These are phyloP conservation scores for Laspeyria flexula DNA, from an alignment of 2,888 invertebrate genomes.

Conservation along the genomic window DNA sequence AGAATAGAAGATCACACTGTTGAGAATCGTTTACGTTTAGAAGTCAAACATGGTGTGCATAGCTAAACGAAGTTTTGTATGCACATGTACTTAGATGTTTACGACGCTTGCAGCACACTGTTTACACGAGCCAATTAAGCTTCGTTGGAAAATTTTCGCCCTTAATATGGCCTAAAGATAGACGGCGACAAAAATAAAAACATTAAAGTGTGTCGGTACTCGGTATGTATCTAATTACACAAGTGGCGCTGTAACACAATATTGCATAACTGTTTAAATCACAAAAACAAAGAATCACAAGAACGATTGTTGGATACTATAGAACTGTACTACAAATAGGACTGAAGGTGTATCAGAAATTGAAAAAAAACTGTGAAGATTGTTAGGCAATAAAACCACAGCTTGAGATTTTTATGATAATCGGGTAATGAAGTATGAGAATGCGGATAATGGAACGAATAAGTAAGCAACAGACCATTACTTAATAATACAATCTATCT, in stretches of 20 bases:
- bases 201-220: slow-evolving; percentile 44
- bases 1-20: slow-evolving; percentile 6
- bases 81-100: slow-evolving; percentile 21
- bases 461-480: slow-evolving; percentile 20
- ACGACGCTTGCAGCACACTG: slow-evolving; percentile 33
- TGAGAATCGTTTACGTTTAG: no score
- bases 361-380: not conserved
- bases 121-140: slow-evolving; percentile 57
- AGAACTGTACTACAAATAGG: no score
- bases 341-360: no score
- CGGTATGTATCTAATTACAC: slow-evolving; percentile 33
- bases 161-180: slow-evolving; percentile 46
- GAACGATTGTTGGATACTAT: slow-evolving; percentile 10
- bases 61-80: slow-evolving; percentile 27
- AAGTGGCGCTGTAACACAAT: slow-evolving; percentile 32
- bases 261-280: slow-evolving; percentile 25
- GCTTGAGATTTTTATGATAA: slow-evolving; percentile 43
- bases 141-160: slow-evolving; percentile 60
- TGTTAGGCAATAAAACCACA: slow-evolving; percentile 14
- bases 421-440: slow-evolving; percentile 30
- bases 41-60: slow-evolving; percentile 6
- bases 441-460: slow-evolving; percentile 56
- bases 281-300: slow-evolving; percentile 21
- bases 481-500: slow-evolving; percentile 13
- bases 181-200: slow-evolving; percentile 53